Base-by-base conservation (phyloP, 2,113 vertebrate genomes). In the Rynchops niger region DNA sequence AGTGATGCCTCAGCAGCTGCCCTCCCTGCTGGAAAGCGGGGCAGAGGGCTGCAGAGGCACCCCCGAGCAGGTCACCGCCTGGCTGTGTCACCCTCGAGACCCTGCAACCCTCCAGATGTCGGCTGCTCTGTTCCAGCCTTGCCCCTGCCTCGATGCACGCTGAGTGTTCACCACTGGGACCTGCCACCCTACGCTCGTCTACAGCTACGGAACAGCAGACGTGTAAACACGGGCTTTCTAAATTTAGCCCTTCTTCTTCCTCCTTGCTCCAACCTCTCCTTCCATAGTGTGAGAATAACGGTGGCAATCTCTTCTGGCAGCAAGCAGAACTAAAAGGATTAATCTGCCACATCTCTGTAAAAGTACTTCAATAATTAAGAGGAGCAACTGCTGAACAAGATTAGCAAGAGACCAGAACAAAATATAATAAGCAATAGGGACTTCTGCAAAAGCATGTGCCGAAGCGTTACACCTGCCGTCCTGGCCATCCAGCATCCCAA, bases 311-410 rank as follows among this genome's bases (percentile, higher is more conserved):
- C 89, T 61, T 63, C 78, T 80, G 95, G 87, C 95, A 95, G 92
- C 56, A 90, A 63, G 74, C 90, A 95, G 87, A 96, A 94, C 91
- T 90, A 87, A 96, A 97, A 94, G 91, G 87, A 96, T 96, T 96
- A 88, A 96, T 95, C 93, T 85, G 81, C 78, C 89, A 72, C 87
- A 96, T 93, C 95, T 94, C 81, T 82, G 84, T 65, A 95, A 61
- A 95, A 87, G 81, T 91, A 93, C 82, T 94, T 85, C 84, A 94
- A 8, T 90, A 97, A 96, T 96, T 96, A 96, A 96, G 93, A 96
- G 77, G 36, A 96, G 84, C 89, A 95, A 96, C 91, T 90, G 87
- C 87, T 93, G 91, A 96, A 96, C 84, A 90, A 95, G 87, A 96
- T 96, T 91, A 96, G 91, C 95, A 82, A 45, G 6, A 79, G 95